Base-by-base conservation (phyloP, 2,797 vertebrate genomes). In the Parambassis ranga region DNA sequence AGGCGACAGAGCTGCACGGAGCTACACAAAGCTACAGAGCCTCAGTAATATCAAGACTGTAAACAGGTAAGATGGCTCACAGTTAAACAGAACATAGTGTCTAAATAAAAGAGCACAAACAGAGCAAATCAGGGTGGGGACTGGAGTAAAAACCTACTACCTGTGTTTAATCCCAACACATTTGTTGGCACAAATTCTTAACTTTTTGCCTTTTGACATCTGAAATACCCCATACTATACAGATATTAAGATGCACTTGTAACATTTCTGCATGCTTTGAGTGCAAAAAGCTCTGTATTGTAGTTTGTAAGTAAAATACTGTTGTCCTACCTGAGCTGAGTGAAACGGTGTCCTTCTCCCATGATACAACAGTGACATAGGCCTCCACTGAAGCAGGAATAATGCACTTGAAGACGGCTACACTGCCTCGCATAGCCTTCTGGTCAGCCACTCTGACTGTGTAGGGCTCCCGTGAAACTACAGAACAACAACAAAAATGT, bases 391-490 rank as follows among this genome's bases (percentile, higher is more conserved):
- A 97, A 93, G 97, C 93, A 83, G 97, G 96, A 89, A 99, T 98
- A 97, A 99, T 98, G 96, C 98, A 99, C 96, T 99, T 98, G 95
- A 99, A 99, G 92, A 98, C 96, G 68, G 96, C 97, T 78, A 98
- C 95, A 89, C 96, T 97, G 94, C 98, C 98, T 95, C 96, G 94
- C 96, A 98, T 98, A 91, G 97, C 96, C 95, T 96, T 98, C 95
- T 98, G 98, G 94, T 99, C 98, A 82, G 97, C 97, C 93, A 98
- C 96, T 81, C 97, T 92, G 87, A 99, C 96, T 76, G 97, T 98
- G 92, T 99, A 99, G 90, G 98, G 97, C 92, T 99, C 98, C 89
- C 97, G 94, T 89, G 97, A 96, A 88, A 99, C 98, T 99, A 78
- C 1, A 50, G 39, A 59, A 32, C 10, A 31, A 37, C 30, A 55